These are phyloP conservation scores for Trichopoda pennipes DNA, from an alignment of 2,888 invertebrate species.

Conservation along the genomic window DNA sequence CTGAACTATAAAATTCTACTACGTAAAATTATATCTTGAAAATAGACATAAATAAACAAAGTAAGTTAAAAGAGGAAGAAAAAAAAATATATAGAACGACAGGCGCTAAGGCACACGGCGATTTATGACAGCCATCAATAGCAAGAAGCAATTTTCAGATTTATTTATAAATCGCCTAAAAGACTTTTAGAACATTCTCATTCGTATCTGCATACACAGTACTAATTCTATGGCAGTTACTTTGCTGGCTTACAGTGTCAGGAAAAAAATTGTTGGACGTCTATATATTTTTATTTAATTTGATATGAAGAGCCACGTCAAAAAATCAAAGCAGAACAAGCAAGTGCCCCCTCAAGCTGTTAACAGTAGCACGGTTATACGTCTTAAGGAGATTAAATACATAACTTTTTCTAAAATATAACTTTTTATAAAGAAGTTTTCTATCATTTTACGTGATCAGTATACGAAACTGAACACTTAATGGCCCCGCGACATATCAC, in stretches of 20 bases:
- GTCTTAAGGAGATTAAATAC: too few relatives aligned
- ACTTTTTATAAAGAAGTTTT: too few relatives aligned
- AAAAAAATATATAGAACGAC: constrained; percentile 28
- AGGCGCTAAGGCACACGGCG: constrained; percentile 64
- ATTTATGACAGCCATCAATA: constrained; percentile 71
- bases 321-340: neutral
- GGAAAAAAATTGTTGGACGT: constrained; percentile 42
- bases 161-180: constrained; percentile 52
- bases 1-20: neutral
- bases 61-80: neutral
- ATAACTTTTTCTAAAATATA: too few relatives aligned
- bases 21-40: neutral
- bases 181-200: constrained; percentile 35
- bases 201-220: neutral
- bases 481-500: too few relatives aligned
- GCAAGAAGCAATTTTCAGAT: constrained; percentile 57
- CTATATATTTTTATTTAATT: constrained; percentile 34
- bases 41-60: constrained; percentile 33
- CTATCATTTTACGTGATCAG: too few relatives aligned
- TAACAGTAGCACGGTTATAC: constrained; percentile 1
- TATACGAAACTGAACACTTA: too few relatives aligned
- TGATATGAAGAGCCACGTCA: constrained; percentile 25
- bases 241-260: constrained; percentile 38
- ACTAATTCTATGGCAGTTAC: neutral
- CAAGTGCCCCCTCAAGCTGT: constrained; percentile 34